A percentile compares a stretch with the other conserved stretches of the same genome.
Evolutionary conservation across 2,888 invertebrate species (phyloP).

Genomic region (Oligia strigilis): DNA sequence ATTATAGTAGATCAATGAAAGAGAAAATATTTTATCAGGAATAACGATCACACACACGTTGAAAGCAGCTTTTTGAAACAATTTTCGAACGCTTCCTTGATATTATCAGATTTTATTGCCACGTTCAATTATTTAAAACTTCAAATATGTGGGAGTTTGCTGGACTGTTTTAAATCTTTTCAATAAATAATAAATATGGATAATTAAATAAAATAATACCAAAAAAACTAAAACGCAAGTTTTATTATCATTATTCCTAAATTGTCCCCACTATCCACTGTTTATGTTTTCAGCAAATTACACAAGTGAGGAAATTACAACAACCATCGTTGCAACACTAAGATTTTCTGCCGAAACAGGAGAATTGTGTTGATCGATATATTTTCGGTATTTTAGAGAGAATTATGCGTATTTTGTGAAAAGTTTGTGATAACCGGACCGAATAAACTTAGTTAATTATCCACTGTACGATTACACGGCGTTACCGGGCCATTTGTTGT

Average conservation of each 20-base stretch:
- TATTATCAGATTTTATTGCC: conserved; percentile 23
- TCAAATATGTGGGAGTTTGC: neutral
- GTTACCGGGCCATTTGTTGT: conserved; percentile 3
- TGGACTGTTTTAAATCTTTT: rapidly evolving
- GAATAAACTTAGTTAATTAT: neutral
- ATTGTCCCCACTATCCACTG: neutral
- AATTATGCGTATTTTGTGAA: conserved; percentile 28
- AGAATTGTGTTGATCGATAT: conserved; percentile 55
- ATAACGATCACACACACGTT: neutral
- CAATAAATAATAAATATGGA: neutral
- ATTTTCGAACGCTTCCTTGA: conserved; percentile 21
- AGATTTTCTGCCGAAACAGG: conserved; percentile 40
- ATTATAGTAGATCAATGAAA: neutral
- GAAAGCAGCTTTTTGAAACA: neutral
- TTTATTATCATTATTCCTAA: neutral
- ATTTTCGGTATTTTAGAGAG: conserved; percentile 32
- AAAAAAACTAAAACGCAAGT: neutral
- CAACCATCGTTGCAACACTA: conserved; percentile 42
- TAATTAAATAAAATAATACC: neutral
- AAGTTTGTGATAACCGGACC: conserved; percentile 25
- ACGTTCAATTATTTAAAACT: neutral
- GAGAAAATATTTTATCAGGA: neutral
- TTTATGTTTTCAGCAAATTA: neutral
- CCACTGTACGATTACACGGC: conserved; percentile 1
- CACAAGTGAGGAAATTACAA: neutral